phyloP scores from a whole-genome alignment of 1,140 invertebrate species.

The Palaemon carinicauda region DNA sequence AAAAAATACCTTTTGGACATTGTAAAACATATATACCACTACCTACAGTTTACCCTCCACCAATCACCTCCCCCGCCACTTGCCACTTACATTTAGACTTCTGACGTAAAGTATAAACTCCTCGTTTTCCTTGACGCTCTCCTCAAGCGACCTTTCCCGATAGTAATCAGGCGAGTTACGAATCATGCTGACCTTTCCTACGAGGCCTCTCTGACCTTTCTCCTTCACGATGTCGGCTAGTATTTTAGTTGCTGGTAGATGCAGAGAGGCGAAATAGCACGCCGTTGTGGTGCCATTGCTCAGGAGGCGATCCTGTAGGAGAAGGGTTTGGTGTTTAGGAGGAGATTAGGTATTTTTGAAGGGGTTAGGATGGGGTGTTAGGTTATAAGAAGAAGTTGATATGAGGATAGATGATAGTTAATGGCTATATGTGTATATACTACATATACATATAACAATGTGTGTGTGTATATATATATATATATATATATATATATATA shows the following conservation, averaged over 20 bases:
- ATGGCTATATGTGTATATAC: too few species aligned
- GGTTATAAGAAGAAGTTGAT: background rate
- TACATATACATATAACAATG: too few species aligned
- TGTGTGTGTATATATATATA: too few species aligned
- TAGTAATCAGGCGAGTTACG: constrained; percentile 26
- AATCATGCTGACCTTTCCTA: constrained; percentile 64
- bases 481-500: too few species aligned
- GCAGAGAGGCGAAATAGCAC: constrained; percentile 85
- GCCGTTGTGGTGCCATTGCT: constrained; percentile 84
- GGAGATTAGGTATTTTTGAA: too few species aligned
- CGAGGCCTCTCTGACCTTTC: constrained; percentile 80
- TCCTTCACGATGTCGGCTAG: constrained; percentile 73
- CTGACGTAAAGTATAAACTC: constrained; percentile 48
- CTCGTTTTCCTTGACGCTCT: constrained; percentile 71
- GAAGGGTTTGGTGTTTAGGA: too few species aligned
- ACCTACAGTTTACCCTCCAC: too few species aligned
- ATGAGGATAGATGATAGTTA: too few species aligned
- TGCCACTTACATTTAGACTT: constrained; percentile 6
- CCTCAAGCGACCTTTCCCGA: constrained; percentile 54
- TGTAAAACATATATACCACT: too few species aligned
- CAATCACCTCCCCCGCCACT: background rate
- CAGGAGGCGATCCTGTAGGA: constrained; percentile 72
- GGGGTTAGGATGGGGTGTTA: background rate
- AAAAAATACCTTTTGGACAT: too few species aligned
- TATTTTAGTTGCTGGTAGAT: constrained; percentile 74